Percentiles rank a stretch among this genome's conserved stretches.
Conservation (phyloP, 2,113 vertebrate genomes). For the Sebastes fasciatus region DNA sequence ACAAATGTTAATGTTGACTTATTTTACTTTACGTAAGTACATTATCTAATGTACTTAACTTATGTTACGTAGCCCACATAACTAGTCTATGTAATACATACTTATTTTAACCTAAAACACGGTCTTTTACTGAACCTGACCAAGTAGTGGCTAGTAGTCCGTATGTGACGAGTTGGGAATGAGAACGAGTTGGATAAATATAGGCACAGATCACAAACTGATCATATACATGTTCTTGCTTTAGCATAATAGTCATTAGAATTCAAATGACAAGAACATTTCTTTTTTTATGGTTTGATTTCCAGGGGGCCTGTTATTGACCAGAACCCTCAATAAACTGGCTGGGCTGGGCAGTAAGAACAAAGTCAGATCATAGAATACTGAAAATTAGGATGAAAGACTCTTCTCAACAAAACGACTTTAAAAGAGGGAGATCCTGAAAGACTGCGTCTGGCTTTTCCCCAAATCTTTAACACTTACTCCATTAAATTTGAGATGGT, state of each 20-base stretch:
- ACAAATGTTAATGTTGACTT: not conserved
- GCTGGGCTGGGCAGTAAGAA: not conserved
- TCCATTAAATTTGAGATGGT: not conserved
- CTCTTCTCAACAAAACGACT: too few relatives aligned
- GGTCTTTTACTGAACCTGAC: not conserved
- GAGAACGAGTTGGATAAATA: not conserved
- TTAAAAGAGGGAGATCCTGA: too few relatives aligned
- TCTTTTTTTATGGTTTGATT: not conserved
- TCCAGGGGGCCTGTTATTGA: not conserved
- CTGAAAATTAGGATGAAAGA: not conserved
- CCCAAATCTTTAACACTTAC: not conserved
- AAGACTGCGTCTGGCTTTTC: not conserved
- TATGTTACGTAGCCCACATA: not conserved
- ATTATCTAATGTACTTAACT: not conserved
- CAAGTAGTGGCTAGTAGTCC: not conserved
- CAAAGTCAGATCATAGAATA: not conserved
- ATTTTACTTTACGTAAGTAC: not conserved
- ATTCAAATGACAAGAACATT: not conserved
- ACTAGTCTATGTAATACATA: not conserved
- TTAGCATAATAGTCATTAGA: not conserved
- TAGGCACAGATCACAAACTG: not conserved
- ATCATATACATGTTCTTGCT: not conserved
- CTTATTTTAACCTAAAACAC: too few relatives aligned
- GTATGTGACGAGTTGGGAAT: not conserved
- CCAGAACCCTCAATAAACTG: not conserved